Percentiles rank a stretch among this genome's conserved stretches.
These are phyloP conservation scores for Conopomorpha cramerella DNA, from an alignment of 1,140 invertebrate genomes.

Conservation along the genomic window DNA sequence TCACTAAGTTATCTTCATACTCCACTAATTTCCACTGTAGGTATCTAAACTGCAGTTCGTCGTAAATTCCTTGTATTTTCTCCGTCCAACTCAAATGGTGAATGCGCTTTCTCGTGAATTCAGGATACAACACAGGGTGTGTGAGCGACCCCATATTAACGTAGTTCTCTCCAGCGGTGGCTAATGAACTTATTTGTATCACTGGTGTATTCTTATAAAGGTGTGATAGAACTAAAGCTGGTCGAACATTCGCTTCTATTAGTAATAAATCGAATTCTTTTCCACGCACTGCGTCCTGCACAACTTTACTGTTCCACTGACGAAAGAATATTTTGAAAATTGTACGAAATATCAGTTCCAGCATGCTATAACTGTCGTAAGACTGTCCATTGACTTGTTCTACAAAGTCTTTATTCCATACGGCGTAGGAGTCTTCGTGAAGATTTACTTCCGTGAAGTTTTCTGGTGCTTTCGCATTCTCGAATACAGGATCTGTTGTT, in stretches of 20 bases:
- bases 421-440: slow-evolving; percentile 1
- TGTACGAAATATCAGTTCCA: not conserved
- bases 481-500: slow-evolving; percentile 5
- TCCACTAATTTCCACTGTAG: slow-evolving; percentile 1
- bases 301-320: slow-evolving; percentile 10
- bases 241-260: slow-evolving; percentile 12
- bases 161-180: slow-evolving; percentile 8
- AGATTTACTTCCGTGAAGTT: slow-evolving; percentile 3
- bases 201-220: slow-evolving; percentile 20
- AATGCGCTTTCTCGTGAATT: slow-evolving; percentile 5
- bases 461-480: not conserved
- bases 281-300: slow-evolving; percentile 12
- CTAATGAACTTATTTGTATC: slow-evolving; percentile 21
- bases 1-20: slow-evolving; percentile 7
- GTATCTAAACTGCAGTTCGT: slow-evolving; percentile 4
- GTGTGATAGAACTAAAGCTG: slow-evolving; percentile 13
- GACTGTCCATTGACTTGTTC: not conserved
- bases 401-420: not conserved
- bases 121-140: slow-evolving; percentile 21
- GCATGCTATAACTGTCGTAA: not conserved
- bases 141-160: slow-evolving; percentile 9
- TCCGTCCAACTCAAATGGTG: slow-evolving; percentile 13
- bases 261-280: slow-evolving; percentile 19
- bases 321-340: slow-evolving; percentile 6
- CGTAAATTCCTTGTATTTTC: slow-evolving; percentile 12